These are phyloP conservation scores for Polypterus bichir DNA, from an alignment of 2,113 vertebrate species.

Conservation along the genomic window DNA sequence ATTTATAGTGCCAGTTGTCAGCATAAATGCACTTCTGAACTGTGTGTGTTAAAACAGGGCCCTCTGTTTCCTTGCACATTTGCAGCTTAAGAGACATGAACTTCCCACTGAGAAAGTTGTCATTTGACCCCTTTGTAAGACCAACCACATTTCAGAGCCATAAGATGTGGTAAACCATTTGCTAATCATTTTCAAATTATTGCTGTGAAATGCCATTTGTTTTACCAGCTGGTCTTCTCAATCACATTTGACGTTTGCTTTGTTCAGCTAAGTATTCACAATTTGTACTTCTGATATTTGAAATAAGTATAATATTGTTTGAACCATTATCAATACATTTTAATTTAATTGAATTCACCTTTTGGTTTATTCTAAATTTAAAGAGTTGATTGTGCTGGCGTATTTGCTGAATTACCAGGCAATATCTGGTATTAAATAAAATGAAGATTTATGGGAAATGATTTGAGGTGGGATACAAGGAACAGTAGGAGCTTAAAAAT, in stretches of 20 bases:
- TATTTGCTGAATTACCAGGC: too few relatives aligned
- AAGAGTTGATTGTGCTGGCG: too few relatives aligned
- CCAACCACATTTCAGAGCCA: conserved; percentile 9
- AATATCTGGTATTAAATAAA: too few relatives aligned
- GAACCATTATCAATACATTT: too few relatives aligned
- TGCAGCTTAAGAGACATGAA: conserved; percentile 18
- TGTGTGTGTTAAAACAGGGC: conserved; percentile 36
- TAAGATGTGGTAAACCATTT: conserved; percentile 8
- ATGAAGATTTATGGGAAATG: too few relatives aligned
- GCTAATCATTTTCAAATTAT: conserved; percentile 18
- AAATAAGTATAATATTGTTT: too few relatives aligned
- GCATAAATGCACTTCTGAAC: conserved; percentile 27
- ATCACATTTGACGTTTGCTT: conserved; percentile 25
- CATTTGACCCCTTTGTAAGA: neutral
- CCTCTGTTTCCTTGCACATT: conserved; percentile 33
- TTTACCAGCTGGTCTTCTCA: conserved; percentile 31
- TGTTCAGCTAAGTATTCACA: neutral
- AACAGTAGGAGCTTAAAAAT: too few relatives aligned
- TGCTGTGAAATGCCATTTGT: conserved; percentile 13
- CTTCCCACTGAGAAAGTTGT: neutral
- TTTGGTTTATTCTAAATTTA: too few relatives aligned
- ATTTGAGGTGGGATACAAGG: too few relatives aligned
- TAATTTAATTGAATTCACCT: too few relatives aligned
- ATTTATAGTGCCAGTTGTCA: conserved; percentile 36
- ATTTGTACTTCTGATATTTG: too few relatives aligned